Conservation (phyloP, 2,113 vertebrate species). For the Myanophis thanlyinensis region DNA sequence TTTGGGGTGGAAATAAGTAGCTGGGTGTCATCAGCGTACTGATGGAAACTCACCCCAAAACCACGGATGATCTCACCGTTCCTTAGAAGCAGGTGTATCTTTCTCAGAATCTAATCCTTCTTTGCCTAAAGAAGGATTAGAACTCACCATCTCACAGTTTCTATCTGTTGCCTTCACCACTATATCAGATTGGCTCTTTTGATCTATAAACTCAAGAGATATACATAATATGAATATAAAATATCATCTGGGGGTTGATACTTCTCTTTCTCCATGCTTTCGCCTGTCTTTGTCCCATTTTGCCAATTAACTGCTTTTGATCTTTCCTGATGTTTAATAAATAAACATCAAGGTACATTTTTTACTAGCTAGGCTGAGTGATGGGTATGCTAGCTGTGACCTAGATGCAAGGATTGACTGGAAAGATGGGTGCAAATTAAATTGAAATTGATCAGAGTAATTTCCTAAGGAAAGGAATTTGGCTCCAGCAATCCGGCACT, state of each 20-base stretch:
- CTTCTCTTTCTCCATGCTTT: not conserved
- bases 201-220: not conserved
- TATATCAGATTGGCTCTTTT: not conserved
- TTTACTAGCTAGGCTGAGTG: not conserved
- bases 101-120: too few relatives aligned
- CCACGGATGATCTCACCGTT: too few relatives aligned
- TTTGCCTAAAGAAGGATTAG: too few relatives aligned
- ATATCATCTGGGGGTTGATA: not conserved
- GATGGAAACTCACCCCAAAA: too few relatives aligned
- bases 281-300: not conserved
- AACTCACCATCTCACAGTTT: too few relatives aligned
- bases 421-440: not conserved
- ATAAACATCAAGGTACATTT: not conserved
- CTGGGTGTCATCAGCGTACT: too few relatives aligned
- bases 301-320: not conserved
- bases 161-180: not conserved
- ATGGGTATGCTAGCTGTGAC: not conserved
- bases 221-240: not conserved
- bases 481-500: not conserved
- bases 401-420: not conserved
- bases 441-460: not conserved
- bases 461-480: not conserved
- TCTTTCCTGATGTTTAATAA: not conserved
- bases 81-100: too few relatives aligned
- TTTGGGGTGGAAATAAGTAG: too few relatives aligned